phyloP scores from a whole-genome alignment of 2,113 vertebrate genomes.

The Acrocephalus arundinaceus region DNA sequence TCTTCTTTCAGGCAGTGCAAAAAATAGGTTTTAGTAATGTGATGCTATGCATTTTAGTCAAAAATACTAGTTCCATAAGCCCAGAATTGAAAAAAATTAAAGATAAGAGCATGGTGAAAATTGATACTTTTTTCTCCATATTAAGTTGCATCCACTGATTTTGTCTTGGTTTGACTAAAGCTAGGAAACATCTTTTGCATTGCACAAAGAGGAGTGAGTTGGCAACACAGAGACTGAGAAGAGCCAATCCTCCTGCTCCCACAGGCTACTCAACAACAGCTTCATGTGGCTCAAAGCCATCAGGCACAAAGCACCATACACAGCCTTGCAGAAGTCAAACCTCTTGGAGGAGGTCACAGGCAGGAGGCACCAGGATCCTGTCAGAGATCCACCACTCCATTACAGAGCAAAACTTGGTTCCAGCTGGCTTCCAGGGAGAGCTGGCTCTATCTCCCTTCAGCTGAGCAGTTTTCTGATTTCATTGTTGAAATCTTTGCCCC shows the following conservation, averaged over 20 bases:
- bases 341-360: background rate
- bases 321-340: background rate
- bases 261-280: background rate
- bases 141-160: constrained; percentile 1
- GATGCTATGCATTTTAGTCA: background rate
- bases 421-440: constrained; percentile 30
- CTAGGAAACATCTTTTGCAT: background rate
- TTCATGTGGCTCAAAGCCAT: constrained; percentile 17
- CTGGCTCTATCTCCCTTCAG: background rate
- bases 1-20: background rate
- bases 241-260: background rate
- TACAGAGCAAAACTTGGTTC: constrained; percentile 1
- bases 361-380: background rate
- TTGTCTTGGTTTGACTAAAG: background rate
- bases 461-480: constrained; percentile 20
- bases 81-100: background rate
- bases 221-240: background rate
- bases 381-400: background rate
- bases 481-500: background rate
- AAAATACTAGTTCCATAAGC: background rate
- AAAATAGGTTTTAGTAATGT: background rate
- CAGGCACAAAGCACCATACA: background rate
- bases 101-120: constrained; percentile 7
- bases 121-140: background rate
- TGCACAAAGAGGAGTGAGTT: background rate